Evolutionary conservation across 2,888 invertebrate species (phyloP).

Genomic region (Peribatodes rhomboidaria): DNA sequence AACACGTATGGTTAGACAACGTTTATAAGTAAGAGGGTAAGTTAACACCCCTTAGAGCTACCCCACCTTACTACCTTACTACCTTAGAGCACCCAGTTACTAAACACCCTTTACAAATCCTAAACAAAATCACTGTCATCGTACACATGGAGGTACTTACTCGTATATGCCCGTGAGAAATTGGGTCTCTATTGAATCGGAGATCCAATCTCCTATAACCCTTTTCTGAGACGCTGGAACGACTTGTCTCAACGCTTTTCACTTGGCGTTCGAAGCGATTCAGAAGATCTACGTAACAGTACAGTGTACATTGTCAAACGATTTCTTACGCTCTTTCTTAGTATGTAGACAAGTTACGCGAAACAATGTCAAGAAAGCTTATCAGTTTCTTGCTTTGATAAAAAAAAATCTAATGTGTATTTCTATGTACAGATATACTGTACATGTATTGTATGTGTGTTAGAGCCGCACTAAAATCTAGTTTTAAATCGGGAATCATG

Average conservation of each 20-base stretch:
- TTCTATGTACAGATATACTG: too few species aligned
- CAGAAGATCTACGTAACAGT: neutral
- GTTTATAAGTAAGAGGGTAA: too few species aligned
- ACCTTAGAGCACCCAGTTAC: neutral
- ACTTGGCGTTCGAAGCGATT: slow-evolving; percentile 16
- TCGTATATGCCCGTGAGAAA: slow-evolving; percentile 9
- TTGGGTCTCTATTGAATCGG: slow-evolving; percentile 16
- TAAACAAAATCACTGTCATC: neutral
- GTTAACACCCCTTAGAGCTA: neutral
- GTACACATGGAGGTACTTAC: neutral
- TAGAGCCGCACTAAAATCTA: too few species aligned
- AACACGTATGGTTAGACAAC: too few species aligned
- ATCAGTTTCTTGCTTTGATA: too few species aligned
- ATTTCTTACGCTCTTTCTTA: too few species aligned
- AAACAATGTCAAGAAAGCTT: too few species aligned
- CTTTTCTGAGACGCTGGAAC: slow-evolving; percentile 22
- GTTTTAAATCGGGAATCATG: too few species aligned
- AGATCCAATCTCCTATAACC: slow-evolving; percentile 29
- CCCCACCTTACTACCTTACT: too few species aligned
- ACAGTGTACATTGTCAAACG: slow-evolving; percentile 1
- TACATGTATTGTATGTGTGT: too few species aligned
- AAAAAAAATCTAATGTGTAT: too few species aligned
- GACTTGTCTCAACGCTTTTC: slow-evolving; percentile 19
- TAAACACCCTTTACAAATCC: neutral
- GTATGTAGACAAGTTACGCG: neutral